Conservation (phyloP, 1,140 invertebrate species). For the Drosophila subpulchrella region DNA sequence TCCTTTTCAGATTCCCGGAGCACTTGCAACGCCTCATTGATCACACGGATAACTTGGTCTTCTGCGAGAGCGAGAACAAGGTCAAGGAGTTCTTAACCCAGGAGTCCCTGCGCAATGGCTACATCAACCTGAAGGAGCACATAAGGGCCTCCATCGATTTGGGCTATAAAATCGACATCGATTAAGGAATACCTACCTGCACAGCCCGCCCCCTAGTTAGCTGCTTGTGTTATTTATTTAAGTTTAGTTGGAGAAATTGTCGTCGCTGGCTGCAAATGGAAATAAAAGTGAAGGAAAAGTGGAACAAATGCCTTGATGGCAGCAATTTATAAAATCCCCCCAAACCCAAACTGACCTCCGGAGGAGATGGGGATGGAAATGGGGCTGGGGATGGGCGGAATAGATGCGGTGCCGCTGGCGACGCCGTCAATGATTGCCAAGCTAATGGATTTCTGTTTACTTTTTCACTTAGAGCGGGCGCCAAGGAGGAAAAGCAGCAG, state of each 20-base stretch:
- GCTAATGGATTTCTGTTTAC: slow-evolving; percentile 84
- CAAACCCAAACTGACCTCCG: not conserved
- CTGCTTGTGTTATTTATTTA: slow-evolving; percentile 67
- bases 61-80: slow-evolving; percentile 69
- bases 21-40: slow-evolving; percentile 73
- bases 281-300: slow-evolving; percentile 60
- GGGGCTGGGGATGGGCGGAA: slow-evolving; percentile 4
- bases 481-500: slow-evolving; percentile 29
- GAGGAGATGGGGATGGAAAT: too few species aligned
- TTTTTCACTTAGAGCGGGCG: slow-evolving; percentile 77
- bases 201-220: slow-evolving; percentile 30
- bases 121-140: slow-evolving; percentile 76
- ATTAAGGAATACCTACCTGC: slow-evolving; percentile 37
- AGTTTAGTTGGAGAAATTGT: slow-evolving; percentile 51
- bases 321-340: slow-evolving; percentile 77
- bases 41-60: slow-evolving; percentile 70
- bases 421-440: slow-evolving; percentile 81
- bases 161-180: slow-evolving; percentile 78
- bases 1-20: slow-evolving; percentile 66
- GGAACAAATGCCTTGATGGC: slow-evolving; percentile 75
- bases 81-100: slow-evolving; percentile 78
- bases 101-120: slow-evolving; percentile 77
- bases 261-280: slow-evolving; percentile 34
- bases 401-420: slow-evolving; percentile 58
- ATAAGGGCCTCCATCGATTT: slow-evolving; percentile 83